Conservation (phyloP, 1,140 invertebrate species). For the Palaemon carinicauda region DNA sequence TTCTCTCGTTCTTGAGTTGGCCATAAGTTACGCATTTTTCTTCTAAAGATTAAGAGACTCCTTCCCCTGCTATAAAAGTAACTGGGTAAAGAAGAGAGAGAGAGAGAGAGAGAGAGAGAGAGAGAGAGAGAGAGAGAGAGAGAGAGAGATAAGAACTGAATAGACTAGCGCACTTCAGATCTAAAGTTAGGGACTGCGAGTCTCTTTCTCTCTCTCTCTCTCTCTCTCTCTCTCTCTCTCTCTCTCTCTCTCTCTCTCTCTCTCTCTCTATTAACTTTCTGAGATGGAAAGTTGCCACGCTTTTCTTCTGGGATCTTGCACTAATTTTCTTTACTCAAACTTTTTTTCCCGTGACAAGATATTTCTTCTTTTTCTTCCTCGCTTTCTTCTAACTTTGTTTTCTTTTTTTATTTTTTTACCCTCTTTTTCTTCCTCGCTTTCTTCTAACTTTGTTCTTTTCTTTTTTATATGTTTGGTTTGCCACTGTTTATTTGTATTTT, state of each 20-base stretch:
- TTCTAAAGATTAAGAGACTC: not conserved
- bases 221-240: not conserved
- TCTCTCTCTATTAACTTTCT: too few relatives aligned
- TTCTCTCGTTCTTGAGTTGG: not conserved
- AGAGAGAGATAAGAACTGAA: not conserved
- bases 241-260: too few relatives aligned
- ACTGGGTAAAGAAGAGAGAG: not conserved
- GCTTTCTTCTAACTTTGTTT: not conserved
- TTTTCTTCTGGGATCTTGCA: not conserved
- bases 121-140: constrained; percentile 17
- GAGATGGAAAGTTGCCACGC: not conserved
- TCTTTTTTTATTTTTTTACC: too few relatives aligned
- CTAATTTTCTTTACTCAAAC: not conserved
- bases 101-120: not conserved
- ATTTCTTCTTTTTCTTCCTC: not conserved
- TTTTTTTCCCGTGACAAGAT: not conserved
- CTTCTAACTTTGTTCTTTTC: not conserved
- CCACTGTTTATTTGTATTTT: not conserved
- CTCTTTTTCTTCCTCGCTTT: not conserved
- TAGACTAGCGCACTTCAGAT: not conserved
- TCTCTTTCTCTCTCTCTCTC: too few relatives aligned
- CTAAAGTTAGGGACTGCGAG: not conserved
- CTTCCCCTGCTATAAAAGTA: not conserved
- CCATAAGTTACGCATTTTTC: not conserved
- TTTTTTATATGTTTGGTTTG: too few relatives aligned